phyloP scores from a whole-genome alignment of 1,140 invertebrate genomes.

The Drosophila jambulina region DNA sequence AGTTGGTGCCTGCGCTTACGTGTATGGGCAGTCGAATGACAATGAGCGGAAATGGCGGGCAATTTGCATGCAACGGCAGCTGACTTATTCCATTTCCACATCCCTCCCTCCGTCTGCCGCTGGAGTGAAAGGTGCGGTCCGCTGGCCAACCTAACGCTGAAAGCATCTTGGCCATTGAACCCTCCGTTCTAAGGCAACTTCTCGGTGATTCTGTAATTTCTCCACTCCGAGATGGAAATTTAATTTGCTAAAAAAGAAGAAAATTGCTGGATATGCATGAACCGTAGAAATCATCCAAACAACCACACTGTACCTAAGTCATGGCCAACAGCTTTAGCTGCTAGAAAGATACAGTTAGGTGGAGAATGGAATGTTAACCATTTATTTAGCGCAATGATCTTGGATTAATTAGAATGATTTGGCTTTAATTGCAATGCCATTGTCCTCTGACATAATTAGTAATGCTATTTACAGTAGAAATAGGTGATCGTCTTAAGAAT shows the following conservation, averaged over 20 bases:
- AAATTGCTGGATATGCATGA: slow-evolving; percentile 34
- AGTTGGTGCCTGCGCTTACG: slow-evolving; percentile 58
- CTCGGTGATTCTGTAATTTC: slow-evolving; percentile 37
- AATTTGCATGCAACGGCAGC: slow-evolving; percentile 73
- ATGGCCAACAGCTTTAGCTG: slow-evolving; percentile 4
- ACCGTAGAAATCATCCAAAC: slow-evolving; percentile 12
- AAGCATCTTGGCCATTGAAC: slow-evolving; percentile 46
- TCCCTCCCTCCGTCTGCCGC: slow-evolving; percentile 1
- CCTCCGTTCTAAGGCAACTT: slow-evolving; percentile 37
- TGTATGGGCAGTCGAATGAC: slow-evolving; percentile 63
- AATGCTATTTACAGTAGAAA: background rate
- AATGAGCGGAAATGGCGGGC: slow-evolving; percentile 76
- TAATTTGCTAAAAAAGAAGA: slow-evolving; percentile 12
- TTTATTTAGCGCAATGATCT: background rate
- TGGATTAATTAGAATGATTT: background rate
- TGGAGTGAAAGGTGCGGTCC: slow-evolving; percentile 48
- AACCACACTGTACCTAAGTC: slow-evolving; percentile 6
- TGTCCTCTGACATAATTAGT: rapidly evolving
- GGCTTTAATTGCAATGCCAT: background rate
- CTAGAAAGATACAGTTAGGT: slow-evolving; percentile 10
- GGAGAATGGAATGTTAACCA: background rate
- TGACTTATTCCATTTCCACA: slow-evolving; percentile 42
- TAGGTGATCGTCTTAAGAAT: background rate
- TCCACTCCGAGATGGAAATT: slow-evolving; percentile 23
- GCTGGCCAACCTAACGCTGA: slow-evolving; percentile 32